A percentile compares a stretch with the other conserved stretches of the same genome.
Conservation (phyloP, 1,140 invertebrate genomes). For the Ephestia elutella region DNA sequence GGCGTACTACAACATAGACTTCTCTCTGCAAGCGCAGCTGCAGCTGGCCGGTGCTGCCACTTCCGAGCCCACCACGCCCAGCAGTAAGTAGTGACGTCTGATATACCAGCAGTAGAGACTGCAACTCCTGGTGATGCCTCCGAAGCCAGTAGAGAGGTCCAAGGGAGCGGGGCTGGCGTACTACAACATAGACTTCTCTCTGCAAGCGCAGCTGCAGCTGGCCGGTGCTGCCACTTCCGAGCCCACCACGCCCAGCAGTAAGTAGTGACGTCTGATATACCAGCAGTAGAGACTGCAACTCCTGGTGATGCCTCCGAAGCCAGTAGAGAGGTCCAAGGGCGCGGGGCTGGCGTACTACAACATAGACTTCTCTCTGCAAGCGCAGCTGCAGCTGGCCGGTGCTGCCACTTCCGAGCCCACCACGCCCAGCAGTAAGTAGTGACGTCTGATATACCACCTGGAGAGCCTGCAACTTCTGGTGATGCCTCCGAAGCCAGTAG, state of each 20-base stretch:
- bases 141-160: constrained; percentile 90
- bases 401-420: constrained; percentile 86
- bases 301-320: constrained; percentile 98
- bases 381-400: constrained; percentile 93
- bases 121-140: constrained; percentile 97
- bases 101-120: constrained; percentile 80
- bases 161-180: constrained; percentile 91
- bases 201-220: constrained; percentile 93
- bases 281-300: constrained; percentile 93
- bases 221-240: constrained; percentile 91
- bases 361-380: constrained; percentile 98
- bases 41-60: constrained; percentile 93
- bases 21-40: constrained; percentile 96
- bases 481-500: constrained; percentile 97
- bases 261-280: constrained; percentile 37
- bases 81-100: constrained; percentile 75
- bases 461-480: too few relatives aligned
- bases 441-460: too few relatives aligned
- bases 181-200: constrained; percentile 99
- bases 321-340: constrained; percentile 84
- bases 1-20: constrained; percentile 99
- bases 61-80: constrained; percentile 80
- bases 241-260: constrained; percentile 79
- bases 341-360: constrained; percentile 96
- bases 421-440: constrained; percentile 79